Base-by-base conservation (phyloP, 1,140 invertebrate species). In the Drosophila quadrilineata region DNA sequence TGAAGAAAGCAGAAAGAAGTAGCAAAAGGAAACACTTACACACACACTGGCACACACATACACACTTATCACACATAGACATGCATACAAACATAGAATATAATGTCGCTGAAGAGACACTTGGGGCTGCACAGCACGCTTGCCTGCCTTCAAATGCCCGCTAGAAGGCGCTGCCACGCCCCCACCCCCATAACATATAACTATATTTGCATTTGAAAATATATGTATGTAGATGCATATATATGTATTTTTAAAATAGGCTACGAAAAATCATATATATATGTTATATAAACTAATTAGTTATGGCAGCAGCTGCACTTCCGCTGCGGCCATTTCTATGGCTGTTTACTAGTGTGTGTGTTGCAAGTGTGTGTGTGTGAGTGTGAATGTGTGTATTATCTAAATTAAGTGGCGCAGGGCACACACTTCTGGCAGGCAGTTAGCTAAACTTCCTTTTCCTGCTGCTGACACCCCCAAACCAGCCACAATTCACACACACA, bases 241-340 rank as follows among this genome's bases (percentile, higher is more conserved):
- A 28, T 45, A 46, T 52, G 35, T 57, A 82, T 71, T 75, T 41
- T 19, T 56, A 62, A 63, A 82, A 80, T 80, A 72, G 79, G 79
- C 70, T 85, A 74, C 79, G 59, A 59, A 63, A 71, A 52, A n/a
- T n/a, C n/a, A n/a, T n/a, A n/a, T n/a, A n/a, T n/a, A n/a, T n/a
- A n/a, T n/a, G n/a, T 54, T 41, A 70, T 69, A 84, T 77, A 79
- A 85, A 85, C 79, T 85, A 85, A 85, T 85, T 85, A 85, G 79
- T 76, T 74, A 59, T 36, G 60, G 70, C 65, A 64, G 43, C 54
- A 40, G 21, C 31, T 62, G 74, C 80, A 65, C 67, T 75, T 85
- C 79, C 79, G 79, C 56, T 71, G 57, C 41, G 57, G 70, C 70
- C 71, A 62, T 36, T 71, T 56, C 38, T 56, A 49, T 58, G 14